Percentiles rank a stretch among this genome's conserved stretches.
These are phyloP conservation scores for Folsomia candida DNA, from an alignment of 2,888 invertebrate species.

Conservation along the genomic window DNA sequence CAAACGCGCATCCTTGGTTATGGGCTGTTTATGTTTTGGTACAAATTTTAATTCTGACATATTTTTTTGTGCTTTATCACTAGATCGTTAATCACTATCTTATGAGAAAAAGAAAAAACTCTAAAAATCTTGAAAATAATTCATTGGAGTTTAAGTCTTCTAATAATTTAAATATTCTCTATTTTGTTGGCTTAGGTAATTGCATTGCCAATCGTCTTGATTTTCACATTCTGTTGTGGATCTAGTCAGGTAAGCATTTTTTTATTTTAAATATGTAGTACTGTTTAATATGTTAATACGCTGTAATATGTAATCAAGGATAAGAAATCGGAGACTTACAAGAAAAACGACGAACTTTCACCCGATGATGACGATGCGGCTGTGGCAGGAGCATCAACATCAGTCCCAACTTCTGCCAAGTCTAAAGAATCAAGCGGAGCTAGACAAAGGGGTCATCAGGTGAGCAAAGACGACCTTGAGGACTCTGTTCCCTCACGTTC, in stretches of 20 bases:
- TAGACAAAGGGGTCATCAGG: slow-evolving; percentile 66
- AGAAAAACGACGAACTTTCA: slow-evolving; percentile 37
- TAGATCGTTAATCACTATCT: no score
- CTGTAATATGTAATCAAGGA: neutral
- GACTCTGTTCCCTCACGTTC: no score
- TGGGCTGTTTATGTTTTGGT: slow-evolving; percentile 66
- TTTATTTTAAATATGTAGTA: neutral
- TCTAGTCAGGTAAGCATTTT: slow-evolving; percentile 46
- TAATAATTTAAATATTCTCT: no score
- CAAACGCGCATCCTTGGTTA: slow-evolving; percentile 83
- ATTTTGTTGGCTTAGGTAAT: no score
- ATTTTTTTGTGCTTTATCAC: no score
- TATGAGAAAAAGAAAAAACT: no score
- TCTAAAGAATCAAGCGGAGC: slow-evolving; percentile 55
- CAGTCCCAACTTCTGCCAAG: neutral
- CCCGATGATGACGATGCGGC: slow-evolving; percentile 28
- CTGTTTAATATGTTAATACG: neutral
- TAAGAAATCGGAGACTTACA: slow-evolving; percentile 17
- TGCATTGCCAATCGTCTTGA: slow-evolving; percentile 73
- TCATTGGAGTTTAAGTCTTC: slow-evolving; percentile 81
- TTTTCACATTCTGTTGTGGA: slow-evolving; percentile 76
- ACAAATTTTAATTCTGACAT: no score
- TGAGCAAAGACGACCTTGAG: slow-evolving; percentile 62
- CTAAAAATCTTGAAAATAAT: neutral
- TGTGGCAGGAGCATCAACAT: neutral